phyloP scores from a whole-genome alignment of 2,888 invertebrate genomes.

The Tenthredo scrophulariae region DNA sequence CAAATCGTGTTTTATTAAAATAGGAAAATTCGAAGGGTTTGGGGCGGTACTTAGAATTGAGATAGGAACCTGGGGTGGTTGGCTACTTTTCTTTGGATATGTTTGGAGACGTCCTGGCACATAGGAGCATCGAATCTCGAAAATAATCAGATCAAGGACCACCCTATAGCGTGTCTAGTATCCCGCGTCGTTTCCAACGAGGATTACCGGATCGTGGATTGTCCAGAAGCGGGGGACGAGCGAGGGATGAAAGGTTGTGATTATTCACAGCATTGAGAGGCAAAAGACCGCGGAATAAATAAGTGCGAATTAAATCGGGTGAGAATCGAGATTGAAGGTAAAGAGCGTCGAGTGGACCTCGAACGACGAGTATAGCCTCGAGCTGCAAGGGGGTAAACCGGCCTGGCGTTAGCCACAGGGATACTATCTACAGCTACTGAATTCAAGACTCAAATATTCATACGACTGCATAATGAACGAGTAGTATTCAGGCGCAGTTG shows the following conservation, averaged over 20 bases:
- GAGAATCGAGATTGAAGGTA: slow-evolving; percentile 13
- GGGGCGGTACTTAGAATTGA: too few species aligned
- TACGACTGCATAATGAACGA: slow-evolving; percentile 71
- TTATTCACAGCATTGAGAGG: slow-evolving; percentile 7
- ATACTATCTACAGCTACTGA: slow-evolving; percentile 55
- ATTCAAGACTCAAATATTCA: slow-evolving; percentile 69
- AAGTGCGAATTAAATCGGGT: slow-evolving; percentile 12
- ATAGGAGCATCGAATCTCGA: too few species aligned
- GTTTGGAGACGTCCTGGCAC: too few species aligned
- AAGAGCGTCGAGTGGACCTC: slow-evolving; percentile 33
- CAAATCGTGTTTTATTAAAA: too few species aligned
- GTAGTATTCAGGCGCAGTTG: slow-evolving; percentile 58
- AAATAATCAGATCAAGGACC: too few species aligned
- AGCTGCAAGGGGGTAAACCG: not conserved
- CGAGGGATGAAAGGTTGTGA: not conserved
- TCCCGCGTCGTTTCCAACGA: not conserved
- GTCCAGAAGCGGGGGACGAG: not conserved
- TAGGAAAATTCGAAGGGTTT: too few species aligned
- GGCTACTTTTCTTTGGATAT: too few species aligned
- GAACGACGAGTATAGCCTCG: slow-evolving; percentile 12
- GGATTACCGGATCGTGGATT: not conserved
- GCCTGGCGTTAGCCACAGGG: slow-evolving; percentile 11
- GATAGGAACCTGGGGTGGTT: too few species aligned
- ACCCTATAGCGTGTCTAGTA: not conserved
- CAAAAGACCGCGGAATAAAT: slow-evolving; percentile 13